Evolutionary conservation across 2,113 vertebrate genomes (phyloP).

Genomic region (Enhydra lutris): DNA sequence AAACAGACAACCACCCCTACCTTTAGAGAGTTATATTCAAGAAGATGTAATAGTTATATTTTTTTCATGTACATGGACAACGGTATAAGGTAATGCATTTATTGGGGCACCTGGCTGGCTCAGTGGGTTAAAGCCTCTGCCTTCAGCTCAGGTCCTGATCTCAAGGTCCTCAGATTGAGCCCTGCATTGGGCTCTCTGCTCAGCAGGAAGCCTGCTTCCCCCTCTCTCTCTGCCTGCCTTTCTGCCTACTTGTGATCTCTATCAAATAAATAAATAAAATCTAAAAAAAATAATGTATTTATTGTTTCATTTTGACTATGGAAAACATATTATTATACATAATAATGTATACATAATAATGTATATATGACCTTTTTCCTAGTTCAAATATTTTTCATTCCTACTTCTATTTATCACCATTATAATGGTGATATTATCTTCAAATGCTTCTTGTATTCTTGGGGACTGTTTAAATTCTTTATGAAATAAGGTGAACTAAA

Average conservation of each 20-base stretch:
- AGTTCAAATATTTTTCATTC: neutral
- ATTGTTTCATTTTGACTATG: neutral
- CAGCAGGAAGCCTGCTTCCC: too few species aligned
- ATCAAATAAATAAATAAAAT: too few species aligned
- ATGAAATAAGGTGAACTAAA: neutral
- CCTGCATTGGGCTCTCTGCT: too few species aligned
- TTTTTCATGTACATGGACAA: neutral
- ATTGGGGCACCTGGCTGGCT: too few species aligned
- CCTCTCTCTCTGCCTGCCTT: too few species aligned
- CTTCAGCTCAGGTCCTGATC: too few species aligned
- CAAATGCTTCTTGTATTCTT: neutral
- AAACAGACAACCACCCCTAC: neutral
- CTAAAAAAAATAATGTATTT: neutral
- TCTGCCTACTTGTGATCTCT: too few species aligned
- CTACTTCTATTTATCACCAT: neutral
- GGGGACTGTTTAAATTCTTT: neutral
- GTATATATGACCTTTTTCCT: neutral
- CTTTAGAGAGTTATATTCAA: neutral
- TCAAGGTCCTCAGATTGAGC: too few species aligned
- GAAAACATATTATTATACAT: neutral
- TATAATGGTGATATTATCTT: neutral
- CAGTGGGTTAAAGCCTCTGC: too few species aligned
- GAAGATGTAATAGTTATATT: neutral
- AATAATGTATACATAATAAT: too few species aligned
- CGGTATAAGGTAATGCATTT: neutral